Evolutionary conservation across 2,113 vertebrate species (phyloP).

Genomic region (Cryptomyrus ogoouensis): DNA sequence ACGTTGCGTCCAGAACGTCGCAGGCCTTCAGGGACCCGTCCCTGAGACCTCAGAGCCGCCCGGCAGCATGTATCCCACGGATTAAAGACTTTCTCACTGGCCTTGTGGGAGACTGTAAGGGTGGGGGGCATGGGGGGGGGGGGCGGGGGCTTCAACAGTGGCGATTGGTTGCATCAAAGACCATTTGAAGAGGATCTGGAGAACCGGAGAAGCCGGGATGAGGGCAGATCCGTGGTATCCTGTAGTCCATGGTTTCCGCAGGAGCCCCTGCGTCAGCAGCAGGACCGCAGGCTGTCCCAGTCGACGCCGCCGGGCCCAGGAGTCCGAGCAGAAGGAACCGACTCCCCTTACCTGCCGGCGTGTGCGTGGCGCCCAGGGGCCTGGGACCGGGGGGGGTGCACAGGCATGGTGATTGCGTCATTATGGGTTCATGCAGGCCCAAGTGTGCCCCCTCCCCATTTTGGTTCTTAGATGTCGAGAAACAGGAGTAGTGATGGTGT

Average conservation of each 20-base stretch:
- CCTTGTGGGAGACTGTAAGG: background rate
- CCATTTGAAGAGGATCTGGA: conserved; percentile 11
- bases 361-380: conserved; percentile 9
- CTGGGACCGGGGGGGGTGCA: background rate
- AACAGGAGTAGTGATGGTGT: background rate
- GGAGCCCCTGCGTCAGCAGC: conserved; percentile 25
- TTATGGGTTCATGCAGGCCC: background rate
- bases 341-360: background rate
- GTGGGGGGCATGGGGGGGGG: background rate
- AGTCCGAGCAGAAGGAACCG: background rate
- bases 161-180: conserved; percentile 19
- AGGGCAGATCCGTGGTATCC: conserved; percentile 24
- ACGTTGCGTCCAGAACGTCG: too few species aligned
- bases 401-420: background rate
- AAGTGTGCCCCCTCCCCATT: background rate
- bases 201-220: conserved; percentile 11
- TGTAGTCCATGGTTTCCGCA: conserved; percentile 32
- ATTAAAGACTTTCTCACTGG: background rate
- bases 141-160: too few species aligned
- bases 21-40: background rate
- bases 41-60: background rate
- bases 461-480: background rate
- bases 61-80: background rate
- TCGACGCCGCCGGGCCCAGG: background rate
- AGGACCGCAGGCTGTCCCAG: background rate